Evolutionary conservation across 2,888 invertebrate species (phyloP), one percentile per base, ranked within the genome.

Genomic region (Temnothorax unifasciatus): DNA sequence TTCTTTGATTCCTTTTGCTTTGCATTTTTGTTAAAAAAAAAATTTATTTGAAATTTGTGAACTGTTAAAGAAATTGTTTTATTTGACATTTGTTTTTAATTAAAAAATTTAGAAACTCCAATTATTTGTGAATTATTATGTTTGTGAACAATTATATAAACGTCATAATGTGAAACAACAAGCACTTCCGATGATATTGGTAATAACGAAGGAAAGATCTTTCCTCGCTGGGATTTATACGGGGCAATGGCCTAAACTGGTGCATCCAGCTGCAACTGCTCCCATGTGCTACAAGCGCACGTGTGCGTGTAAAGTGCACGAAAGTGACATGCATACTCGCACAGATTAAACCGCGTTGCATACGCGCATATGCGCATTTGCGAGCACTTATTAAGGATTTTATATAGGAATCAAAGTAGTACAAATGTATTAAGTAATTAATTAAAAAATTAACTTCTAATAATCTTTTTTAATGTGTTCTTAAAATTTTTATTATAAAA

Each of bases 231-330:
- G 83, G 88, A 90, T 92, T 90, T 91, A 90, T 89, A 83, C 89
- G 77, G 89, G 87, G 91, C 91, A 91, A 91, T 87, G 91, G 90
- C 92, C 89, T 90, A 91, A 89, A 87, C 82, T 85, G 77, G 47
- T 89, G 69, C 77, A 75, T 83, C 84, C 86, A 83, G 34, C 74
- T 63, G 86, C 83, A 86, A 79, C 84, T 82, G 86, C 74, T 82
- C 47, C 84, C 86, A 89, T 87, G 84, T 82, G 59, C 59, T 59
- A 15, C 11, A 18, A 25, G 44, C 68, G 63, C 68, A 69, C 61
- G 64, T 71, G 57, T 34, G 69, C 47, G 52, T 63, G 44, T 41
- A 47, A 50, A 41, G 29, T 38, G 38, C 13, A 59, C 44, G 29
- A 69, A 63, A 57, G 47, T 47, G 25, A 74, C 41, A 57, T 41